Base-by-base conservation (phyloP, 2,888 invertebrate species). In the Amiota minor region DNA sequence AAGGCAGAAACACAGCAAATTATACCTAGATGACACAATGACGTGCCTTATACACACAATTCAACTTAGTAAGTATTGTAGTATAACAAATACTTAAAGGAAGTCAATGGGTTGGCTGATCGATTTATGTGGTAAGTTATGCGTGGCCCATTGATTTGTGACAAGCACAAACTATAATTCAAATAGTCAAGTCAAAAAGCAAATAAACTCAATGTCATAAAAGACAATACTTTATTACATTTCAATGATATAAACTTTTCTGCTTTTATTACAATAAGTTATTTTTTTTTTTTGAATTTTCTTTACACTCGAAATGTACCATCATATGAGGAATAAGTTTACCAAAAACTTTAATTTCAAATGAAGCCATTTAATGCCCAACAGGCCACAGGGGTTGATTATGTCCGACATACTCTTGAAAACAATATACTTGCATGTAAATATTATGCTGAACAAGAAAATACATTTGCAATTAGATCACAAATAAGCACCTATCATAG, bases 21-120 rank as follows among this genome's bases (percentile, higher is more conserved):
- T 72, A n/a, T n/a, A n/a, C n/a, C 61, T 62, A 70, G 78, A 76
- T 80, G 79, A 77, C 81, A 35, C 35, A 80, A 76, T 85, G 85
- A 84, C 86, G 86, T 85, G 85, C 76, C 81, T 79, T 77, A 75
- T 78, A 81, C 82, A 80, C 87, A 86, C 87, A 86, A 86, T 82
- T 86, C 85, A 86, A 80, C 77, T 76, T 76, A 72, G 16, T 72
- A 73, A 2, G 3, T 23, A 3, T 1, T 23, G 6, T 35, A 35
- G 35, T 35, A 0, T 35, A 35, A 35, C 6, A 8, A 35, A 35
- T 35, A 8, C 35, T 35, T 35, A 35, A 35, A 35, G 35, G 35
- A 35, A 35, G 0, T 35, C 35, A 8, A 8, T 35, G 35, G 35
- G 35, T 35, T 35, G 6, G 2, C 6, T 35, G 35, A 8, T 35